These are phyloP conservation scores for Sorex fumeus DNA, from an alignment of 2,113 vertebrate species.

Conservation along the genomic window DNA sequence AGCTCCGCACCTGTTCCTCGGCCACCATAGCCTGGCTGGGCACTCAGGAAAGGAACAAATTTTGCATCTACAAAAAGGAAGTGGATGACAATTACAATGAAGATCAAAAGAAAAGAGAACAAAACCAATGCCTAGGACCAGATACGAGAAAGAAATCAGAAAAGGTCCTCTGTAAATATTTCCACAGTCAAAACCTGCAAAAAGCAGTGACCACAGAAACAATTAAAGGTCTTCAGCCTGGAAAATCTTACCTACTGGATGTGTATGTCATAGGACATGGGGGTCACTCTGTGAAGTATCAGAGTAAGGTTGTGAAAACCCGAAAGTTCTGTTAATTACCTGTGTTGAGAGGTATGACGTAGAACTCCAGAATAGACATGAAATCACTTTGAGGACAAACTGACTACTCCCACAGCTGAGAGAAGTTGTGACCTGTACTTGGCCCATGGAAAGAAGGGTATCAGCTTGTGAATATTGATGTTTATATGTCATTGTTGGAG, in stretches of 20 bases:
- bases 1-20: constrained; percentile 96
- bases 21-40: constrained; percentile 98
- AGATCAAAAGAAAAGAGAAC: constrained; percentile 94
- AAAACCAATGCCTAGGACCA: constrained; percentile 97
- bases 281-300: constrained; percentile 97
- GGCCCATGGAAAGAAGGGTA: constrained; percentile 92
- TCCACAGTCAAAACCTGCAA: constrained; percentile 97
- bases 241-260: constrained; percentile 97
- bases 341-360: constrained; percentile 83
- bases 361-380: constrained; percentile 90
- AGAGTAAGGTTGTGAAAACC: constrained; percentile 99
- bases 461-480: constrained; percentile 93
- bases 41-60: constrained; percentile 98
- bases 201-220: constrained; percentile 98
- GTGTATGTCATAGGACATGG: constrained; percentile 97
- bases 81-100: constrained; percentile 93
- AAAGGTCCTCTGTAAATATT: constrained; percentile 99
- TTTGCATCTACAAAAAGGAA: constrained; percentile 96
- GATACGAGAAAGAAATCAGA: constrained; percentile 95
- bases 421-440: constrained; percentile 91
- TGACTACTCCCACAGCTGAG: constrained; percentile 93
- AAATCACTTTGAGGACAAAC: constrained; percentile 90
- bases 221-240: constrained; percentile 94
- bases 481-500: constrained; percentile 89
- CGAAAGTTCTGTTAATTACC: constrained; percentile 96